phyloP scores from a whole-genome alignment of 1,140 invertebrate genomes.

The Zeugodacus cucurbitae region DNA sequence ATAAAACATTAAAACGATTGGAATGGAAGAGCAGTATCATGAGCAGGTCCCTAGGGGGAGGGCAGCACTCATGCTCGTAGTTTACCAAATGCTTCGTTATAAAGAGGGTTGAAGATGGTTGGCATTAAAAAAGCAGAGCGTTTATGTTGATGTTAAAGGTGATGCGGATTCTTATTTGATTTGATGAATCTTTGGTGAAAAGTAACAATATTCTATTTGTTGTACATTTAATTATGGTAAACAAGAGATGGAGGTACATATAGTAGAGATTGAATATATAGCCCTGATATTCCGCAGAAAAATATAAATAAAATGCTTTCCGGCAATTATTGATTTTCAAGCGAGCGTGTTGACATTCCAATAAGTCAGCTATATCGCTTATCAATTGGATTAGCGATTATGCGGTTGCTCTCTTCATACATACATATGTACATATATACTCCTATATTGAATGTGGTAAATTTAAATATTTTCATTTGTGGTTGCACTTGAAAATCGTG shows the following conservation, averaged over 20 bases:
- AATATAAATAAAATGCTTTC: neutral
- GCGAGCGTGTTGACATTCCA: neutral
- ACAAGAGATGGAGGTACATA: neutral
- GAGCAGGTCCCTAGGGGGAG: neutral
- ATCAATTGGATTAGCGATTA: constrained; percentile 24
- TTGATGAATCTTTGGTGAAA: neutral
- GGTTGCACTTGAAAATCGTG: constrained; percentile 20
- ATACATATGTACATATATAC: neutral
- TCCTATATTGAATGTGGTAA: neutral
- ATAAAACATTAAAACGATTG: constrained; percentile 56
- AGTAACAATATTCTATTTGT: neutral
- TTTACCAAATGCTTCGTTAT: neutral
- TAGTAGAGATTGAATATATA: too few species aligned
- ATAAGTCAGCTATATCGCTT: neutral
- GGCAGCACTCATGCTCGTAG: neutral
- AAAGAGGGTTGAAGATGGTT: constrained; percentile 8
- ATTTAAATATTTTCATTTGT: neutral
- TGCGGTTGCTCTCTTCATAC: neutral
- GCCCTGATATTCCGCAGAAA: too few species aligned
- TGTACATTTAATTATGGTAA: neutral
- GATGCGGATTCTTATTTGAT: neutral
- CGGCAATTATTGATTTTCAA: neutral
- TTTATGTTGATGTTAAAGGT: constrained; percentile 12
- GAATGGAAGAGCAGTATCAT: constrained; percentile 41
- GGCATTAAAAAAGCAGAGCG: neutral